Base-by-base conservation (phyloP, 2,888 invertebrate species). In the Salpingus planirostris region DNA sequence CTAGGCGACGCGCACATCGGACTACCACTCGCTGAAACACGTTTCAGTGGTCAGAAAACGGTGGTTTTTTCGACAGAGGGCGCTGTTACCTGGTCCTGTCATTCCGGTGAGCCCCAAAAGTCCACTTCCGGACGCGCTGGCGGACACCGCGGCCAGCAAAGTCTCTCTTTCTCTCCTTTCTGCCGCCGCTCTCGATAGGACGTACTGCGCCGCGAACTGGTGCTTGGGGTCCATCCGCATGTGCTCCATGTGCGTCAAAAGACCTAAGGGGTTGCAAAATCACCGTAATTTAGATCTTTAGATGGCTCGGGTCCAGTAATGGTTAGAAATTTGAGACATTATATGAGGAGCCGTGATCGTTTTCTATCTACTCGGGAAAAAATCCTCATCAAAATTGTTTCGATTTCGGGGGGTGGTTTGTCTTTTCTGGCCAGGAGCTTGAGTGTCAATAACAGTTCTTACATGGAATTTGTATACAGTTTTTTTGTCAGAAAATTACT, bases 191-290 rank as follows among this genome's bases (percentile, higher is more conserved):
- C 90, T 70, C 33, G 87, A 87, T 18, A 92, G 69, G 24, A 92
- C 90, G 66, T 91, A 92, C 60, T 92, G 92, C 14, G 92, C 91
- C 22, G 91, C 91, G 57, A 92, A 92, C 64, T 91, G 91, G 69
- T 92, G 91, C 64, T 92, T 92, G 0, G 91, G 90, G 63, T 92
- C 91, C 90, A 91, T 91, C 55, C 91, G 76, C 91, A 92, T 91
- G 62, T 91, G 90, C 56, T 92, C 91, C 91, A 92, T 91, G 62
- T 92, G 92, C 36, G 87, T 86, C 36, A 92, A 73, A 15, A 92
- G 74, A 56, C 91, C 92, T 92, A 69, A 14, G 11, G 8, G 13
- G 11, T 11, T 21, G 13, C 8, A 24, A 10, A n/a, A 25, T 21
- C 7, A 26, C 6, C 15, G 11, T 15, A 31, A 31, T 18, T 18